These are phyloP conservation scores for Platerodrilus igneus DNA, from an alignment of 2,888 invertebrate genomes.

Conservation along the genomic window DNA sequence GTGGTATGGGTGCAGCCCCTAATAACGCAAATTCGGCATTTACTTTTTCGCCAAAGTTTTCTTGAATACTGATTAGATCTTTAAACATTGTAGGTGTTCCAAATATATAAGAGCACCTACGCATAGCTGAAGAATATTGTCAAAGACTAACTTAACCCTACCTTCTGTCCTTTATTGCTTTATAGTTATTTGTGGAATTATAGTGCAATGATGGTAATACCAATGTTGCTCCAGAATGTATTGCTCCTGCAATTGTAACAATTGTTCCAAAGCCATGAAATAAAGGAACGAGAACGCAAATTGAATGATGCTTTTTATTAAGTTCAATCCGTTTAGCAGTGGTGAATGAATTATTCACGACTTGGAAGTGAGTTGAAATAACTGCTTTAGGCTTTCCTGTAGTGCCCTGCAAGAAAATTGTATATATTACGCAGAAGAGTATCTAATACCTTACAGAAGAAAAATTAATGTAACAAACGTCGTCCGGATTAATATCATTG, in stretches of 20 bases:
- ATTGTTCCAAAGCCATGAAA: slow-evolving; percentile 80
- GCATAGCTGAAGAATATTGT: too few species aligned
- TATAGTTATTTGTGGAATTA: slow-evolving; percentile 59
- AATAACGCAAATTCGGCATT: slow-evolving; percentile 56
- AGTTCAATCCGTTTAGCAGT: slow-evolving; percentile 53
- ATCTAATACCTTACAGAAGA: slow-evolving; percentile 57
- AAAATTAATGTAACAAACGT: slow-evolving; percentile 72
- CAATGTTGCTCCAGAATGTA: slow-evolving; percentile 59
- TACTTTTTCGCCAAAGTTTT: slow-evolving; percentile 46
- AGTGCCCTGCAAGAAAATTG: slow-evolving; percentile 40
- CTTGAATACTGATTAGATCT: slow-evolving; percentile 59
- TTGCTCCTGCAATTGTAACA: slow-evolving; percentile 54
- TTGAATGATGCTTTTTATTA: slow-evolving; percentile 48
- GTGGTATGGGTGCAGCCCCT: slow-evolving; percentile 69
- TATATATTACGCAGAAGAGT: background rate
- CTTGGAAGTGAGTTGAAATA: slow-evolving; percentile 63
- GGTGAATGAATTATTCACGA: slow-evolving; percentile 71
- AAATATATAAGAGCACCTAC: slow-evolving; percentile 64
- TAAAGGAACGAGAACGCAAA: slow-evolving; percentile 68
- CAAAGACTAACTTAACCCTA: too few species aligned
- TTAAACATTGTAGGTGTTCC: slow-evolving; percentile 86
- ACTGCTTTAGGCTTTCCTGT: slow-evolving; percentile 72
- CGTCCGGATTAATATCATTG: slow-evolving; percentile 58
- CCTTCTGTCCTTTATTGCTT: slow-evolving; percentile 36
- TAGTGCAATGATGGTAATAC: slow-evolving; percentile 59